Conservation (phyloP, 2,797 vertebrate species). For the Ibycter americanus region DNA sequence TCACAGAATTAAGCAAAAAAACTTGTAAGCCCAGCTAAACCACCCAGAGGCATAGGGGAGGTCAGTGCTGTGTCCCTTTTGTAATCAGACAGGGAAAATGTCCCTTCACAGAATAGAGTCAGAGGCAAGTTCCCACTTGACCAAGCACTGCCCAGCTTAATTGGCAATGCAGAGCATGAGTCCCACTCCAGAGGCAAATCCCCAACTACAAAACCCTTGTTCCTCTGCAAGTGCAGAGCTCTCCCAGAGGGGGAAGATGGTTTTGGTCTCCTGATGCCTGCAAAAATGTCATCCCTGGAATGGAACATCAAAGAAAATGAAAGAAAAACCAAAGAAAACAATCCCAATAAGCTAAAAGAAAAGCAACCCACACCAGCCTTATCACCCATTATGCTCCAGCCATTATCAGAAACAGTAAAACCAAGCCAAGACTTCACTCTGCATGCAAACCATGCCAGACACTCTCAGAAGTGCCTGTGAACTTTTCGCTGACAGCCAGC, state of each 20-base stretch:
- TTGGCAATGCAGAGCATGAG: background rate
- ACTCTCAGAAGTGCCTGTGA: background rate
- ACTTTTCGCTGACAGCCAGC: background rate
- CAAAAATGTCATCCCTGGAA: background rate
- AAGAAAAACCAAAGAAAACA: background rate
- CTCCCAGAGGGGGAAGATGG: background rate
- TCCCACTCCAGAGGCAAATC: background rate
- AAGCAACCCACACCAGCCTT: background rate
- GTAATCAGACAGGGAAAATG: background rate
- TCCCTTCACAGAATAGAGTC: background rate
- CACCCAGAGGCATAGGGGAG: background rate
- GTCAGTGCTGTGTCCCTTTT: background rate
- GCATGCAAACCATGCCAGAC: background rate
- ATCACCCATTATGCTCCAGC: background rate
- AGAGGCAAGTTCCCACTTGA: background rate
- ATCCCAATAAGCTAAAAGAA: background rate
- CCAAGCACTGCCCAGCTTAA: background rate
- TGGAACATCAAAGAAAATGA: background rate
- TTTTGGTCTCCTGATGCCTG: background rate
- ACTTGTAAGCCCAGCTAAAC: background rate
- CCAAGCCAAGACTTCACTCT: background rate
- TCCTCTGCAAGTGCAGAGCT: background rate
- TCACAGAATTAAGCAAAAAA: background rate
- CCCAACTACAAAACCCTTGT: background rate
- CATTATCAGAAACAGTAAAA: background rate